A percentile compares a stretch with the other conserved stretches of the same genome.
Conservation (phyloP, 2,113 vertebrate species). For the Chaetorhynchus papuensis region DNA sequence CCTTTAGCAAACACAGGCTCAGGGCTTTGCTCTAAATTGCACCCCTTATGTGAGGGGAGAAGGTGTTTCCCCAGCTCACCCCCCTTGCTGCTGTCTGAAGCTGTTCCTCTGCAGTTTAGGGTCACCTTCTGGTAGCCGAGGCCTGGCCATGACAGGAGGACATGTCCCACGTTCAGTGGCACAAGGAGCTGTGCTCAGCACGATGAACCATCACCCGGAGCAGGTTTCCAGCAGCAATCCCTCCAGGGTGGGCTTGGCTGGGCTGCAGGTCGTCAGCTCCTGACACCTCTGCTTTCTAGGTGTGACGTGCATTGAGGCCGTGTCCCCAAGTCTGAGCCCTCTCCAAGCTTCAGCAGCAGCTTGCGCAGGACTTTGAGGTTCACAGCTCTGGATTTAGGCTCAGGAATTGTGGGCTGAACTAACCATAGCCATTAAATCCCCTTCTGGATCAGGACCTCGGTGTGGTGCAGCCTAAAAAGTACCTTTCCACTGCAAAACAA, state of each 20-base stretch:
- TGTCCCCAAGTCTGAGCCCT: neutral
- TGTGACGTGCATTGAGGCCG: accelerated
- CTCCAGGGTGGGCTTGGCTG: neutral
- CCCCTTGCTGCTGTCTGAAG: neutral
- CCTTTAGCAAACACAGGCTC: neutral
- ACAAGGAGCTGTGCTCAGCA: neutral
- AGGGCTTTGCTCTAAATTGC: neutral
- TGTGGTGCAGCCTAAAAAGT: neutral
- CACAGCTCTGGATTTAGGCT: neutral
- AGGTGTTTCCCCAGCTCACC: neutral
- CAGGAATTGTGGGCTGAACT: neutral
- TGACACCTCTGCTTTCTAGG: neutral
- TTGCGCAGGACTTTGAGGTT: neutral
- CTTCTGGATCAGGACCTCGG: neutral
- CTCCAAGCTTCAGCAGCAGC: neutral
- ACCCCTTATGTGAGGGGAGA: neutral
- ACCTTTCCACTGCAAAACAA: neutral
- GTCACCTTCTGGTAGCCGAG: neutral
- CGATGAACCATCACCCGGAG: accelerated
- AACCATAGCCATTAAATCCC: neutral
- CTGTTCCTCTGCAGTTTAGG: neutral
- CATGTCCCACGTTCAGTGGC: accelerated
- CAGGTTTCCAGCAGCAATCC: neutral
- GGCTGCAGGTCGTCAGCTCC: neutral
- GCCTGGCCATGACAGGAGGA: neutral